These are phyloP conservation scores for Cosmia pyralina DNA, from an alignment of 2,888 invertebrate genomes.

Conservation along the genomic window DNA sequence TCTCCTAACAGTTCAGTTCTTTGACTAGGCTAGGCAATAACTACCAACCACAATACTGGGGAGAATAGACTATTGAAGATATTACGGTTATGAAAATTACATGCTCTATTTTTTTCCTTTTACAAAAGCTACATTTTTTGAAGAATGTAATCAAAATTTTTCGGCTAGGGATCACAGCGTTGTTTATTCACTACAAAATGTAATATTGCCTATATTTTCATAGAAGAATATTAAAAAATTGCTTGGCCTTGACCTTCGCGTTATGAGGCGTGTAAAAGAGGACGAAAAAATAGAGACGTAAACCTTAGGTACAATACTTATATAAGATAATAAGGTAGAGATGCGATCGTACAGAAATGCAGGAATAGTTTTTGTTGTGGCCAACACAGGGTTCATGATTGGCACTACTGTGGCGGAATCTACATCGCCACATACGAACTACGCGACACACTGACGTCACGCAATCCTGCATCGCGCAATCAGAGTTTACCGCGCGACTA, in stretches of 20 bases:
- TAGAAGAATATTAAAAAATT: background rate
- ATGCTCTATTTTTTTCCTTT: background rate
- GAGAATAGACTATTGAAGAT: constrained; percentile 6
- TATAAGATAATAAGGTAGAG: background rate
- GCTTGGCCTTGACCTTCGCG: too few relatives aligned
- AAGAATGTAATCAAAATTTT: background rate
- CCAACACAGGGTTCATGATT: background rate
- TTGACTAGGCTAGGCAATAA: background rate
- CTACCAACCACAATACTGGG: background rate
- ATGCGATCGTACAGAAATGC: background rate
- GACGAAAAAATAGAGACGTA: background rate
- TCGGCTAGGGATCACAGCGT: background rate
- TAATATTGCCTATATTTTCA: background rate
- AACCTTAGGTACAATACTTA: background rate
- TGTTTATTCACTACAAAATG: background rate
- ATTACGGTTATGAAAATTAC: constrained; percentile 6
- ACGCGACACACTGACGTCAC: too few relatives aligned
- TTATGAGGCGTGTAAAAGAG: too few relatives aligned
- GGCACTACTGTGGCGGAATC: too few relatives aligned
- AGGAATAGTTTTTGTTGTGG: background rate
- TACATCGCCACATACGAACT: too few relatives aligned
- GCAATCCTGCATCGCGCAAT: too few relatives aligned
- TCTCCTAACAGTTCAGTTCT: constrained; percentile 22
- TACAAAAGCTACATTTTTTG: background rate
- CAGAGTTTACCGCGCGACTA: too few relatives aligned